phyloP scores from a whole-genome alignment of 2,113 vertebrate species.

The Protomyctophum bolini region DNA sequence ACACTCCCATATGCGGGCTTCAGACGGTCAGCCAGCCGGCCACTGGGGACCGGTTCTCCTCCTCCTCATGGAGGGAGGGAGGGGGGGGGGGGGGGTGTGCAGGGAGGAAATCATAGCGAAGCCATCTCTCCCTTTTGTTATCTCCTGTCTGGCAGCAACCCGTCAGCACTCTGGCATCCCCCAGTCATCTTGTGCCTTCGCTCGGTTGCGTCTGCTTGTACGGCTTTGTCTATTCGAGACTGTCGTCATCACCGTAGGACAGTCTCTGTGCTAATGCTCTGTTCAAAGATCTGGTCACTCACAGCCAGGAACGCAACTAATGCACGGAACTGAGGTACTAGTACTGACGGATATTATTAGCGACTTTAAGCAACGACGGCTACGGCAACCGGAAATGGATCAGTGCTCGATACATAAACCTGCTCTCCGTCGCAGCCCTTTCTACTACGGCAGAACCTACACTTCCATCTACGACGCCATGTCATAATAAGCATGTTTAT shows the following conservation, averaged over 20 bases:
- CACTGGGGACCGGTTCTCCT: background rate
- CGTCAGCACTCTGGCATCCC: slow-evolving; percentile 2
- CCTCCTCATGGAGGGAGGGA: background rate
- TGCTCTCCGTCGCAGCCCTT: no score
- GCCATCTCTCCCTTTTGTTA: background rate
- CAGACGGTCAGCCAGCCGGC: background rate
- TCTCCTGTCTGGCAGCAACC: slow-evolving; percentile 17
- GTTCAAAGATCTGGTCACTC: background rate
- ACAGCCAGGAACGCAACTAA: background rate
- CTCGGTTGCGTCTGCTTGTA: no score
- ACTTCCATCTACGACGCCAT: no score
- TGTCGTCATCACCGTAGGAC: background rate
- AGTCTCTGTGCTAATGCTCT: background rate
- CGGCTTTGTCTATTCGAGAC: background rate
- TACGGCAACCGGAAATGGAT: no score
- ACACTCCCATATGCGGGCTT: slow-evolving; percentile 6
- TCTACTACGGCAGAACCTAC: no score
- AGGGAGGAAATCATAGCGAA: background rate
- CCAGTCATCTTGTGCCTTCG: background rate
- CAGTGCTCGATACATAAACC: no score
- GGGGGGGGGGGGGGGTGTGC: no score
- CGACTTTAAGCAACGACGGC: no score
- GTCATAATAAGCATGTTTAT: no score
- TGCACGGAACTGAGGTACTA: background rate
- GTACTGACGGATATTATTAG: no score